Evolutionary conservation across 2,888 invertebrate genomes (phyloP).

Genomic region (Octodonta nipae): DNA sequence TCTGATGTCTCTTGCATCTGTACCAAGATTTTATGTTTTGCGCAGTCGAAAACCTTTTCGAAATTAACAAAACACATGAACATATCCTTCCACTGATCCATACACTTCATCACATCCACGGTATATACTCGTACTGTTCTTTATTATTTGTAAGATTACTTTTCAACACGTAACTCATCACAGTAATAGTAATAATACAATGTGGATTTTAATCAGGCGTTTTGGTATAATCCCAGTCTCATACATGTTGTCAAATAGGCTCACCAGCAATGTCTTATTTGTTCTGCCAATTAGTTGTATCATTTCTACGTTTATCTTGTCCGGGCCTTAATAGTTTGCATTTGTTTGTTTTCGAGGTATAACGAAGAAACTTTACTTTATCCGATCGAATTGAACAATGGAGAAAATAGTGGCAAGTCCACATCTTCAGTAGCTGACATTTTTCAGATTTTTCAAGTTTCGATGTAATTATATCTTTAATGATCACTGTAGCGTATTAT

Average conservation of each 20-base stretch:
- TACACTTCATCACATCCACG: neutral
- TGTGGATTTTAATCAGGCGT: neutral
- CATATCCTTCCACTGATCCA: no score
- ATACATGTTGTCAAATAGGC: neutral
- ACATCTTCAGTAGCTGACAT: no score
- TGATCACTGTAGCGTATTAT: no score
- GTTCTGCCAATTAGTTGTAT: neutral
- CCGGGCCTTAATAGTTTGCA: no score
- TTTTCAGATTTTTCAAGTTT: no score
- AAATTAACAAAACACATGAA: conserved; percentile 1
- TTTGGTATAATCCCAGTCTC: conserved; percentile 1
- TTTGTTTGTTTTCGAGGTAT: no score
- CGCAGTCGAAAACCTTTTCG: conserved; percentile 1
- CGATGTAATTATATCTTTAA: no score
- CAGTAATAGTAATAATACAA: neutral
- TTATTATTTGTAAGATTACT: neutral
- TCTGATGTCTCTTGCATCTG: neutral
- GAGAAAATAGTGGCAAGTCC: no score
- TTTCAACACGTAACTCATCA: conserved; percentile 1
- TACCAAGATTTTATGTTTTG: neutral
- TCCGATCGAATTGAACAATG: no score
- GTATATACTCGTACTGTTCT: neutral
- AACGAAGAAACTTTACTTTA: no score
- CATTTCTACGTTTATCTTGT: neutral
- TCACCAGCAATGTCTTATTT: neutral